Evolutionary conservation across 2,113 vertebrate species (phyloP), one percentile per base, ranked within the genome.

Genomic region (Tapirus terrestris): DNA sequence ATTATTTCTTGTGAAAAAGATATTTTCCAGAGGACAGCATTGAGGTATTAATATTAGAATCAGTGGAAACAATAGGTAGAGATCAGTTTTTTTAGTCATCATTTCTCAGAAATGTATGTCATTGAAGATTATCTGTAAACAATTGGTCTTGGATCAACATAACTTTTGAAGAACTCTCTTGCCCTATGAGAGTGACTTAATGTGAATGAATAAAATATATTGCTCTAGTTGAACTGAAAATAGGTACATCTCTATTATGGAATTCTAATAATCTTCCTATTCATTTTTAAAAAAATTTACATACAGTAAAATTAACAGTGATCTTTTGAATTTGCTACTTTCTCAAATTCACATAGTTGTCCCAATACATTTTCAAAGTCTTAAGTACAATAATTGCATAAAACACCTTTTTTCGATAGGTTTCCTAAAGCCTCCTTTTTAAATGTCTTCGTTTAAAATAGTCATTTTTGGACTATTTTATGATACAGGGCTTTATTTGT

Each of bases 1-100:
- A 96, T 86, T 93, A 79, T 89, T 96, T 95, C 16, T 61, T 95
- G 4, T 67, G 20, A 94, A 56, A 20, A 94, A 96, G 61, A 68
- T 43, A 80, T 84, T 95, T 97, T 88, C 33, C 63, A 79, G 18
- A 91, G 33, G 68, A 65, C 12, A 91, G 33, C 48, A 83, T 63
- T 83, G 0, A 53, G 45, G 23, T 68, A 58, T 79, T 83, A 76
- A 65, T 48, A 79, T 58, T 96, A 43, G 27, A 89, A 84, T 63
- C 29, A 58, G 31, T 75, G 33, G 36, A 70, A 95, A 76, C 18
- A 27, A 72, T 63, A 17, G 58, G 18, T 80, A 60, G 14, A 88
- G 11, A 67, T 83, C n/a, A 51, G 51, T 20, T 60, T 92, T 77
- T 70, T 82, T 85, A 95, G 33, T 45, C 25, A 73, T 88, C 87